These are phyloP conservation scores for Gadus chalcogrammus DNA, from an alignment of 2,113 vertebrate species.

Conservation along the genomic window DNA sequence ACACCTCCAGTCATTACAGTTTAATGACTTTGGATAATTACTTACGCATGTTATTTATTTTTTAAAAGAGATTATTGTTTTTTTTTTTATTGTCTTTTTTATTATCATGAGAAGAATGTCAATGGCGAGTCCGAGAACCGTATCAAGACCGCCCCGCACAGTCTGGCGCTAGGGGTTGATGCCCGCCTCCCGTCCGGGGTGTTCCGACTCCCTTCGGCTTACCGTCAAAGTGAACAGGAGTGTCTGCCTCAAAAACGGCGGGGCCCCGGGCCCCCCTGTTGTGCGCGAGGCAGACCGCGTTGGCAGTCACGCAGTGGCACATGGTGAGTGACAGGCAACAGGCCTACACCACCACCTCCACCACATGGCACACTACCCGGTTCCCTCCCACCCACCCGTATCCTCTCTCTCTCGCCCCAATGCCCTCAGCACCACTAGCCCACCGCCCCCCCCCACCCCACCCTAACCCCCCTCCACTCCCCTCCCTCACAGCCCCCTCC, in stretches of 20 bases:
- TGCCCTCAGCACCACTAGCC: too few species aligned
- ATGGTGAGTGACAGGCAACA: constrained; percentile 67
- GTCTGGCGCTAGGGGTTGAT: too few species aligned
- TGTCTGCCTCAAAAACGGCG: constrained; percentile 55
- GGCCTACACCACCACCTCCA: constrained; percentile 31
- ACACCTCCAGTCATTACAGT: constrained; percentile 59
- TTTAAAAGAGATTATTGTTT: constrained; percentile 55
- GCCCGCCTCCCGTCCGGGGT: not conserved
- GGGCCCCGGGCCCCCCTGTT: constrained; percentile 56
- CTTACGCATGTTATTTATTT: constrained; percentile 36
- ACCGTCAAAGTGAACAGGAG: constrained; percentile 25
- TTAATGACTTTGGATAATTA: constrained; percentile 62
- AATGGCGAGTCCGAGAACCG: not conserved
- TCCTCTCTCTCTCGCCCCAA: constrained; percentile 46
- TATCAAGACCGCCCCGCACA: too few species aligned
- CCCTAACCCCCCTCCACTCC: too few species aligned
- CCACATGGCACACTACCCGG: constrained; percentile 12
- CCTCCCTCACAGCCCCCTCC: constrained; percentile 18
- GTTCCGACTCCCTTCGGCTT: not conserved
- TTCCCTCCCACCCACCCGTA: constrained; percentile 21
- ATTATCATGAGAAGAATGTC: not conserved
- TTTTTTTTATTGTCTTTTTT: not conserved
- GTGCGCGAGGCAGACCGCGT: constrained; percentile 61
- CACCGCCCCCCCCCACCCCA: constrained; percentile 13
- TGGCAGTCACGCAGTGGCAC: constrained; percentile 60